Conservation (phyloP, 2,113 vertebrate genomes). For the Coryphaenoides rupestris region DNA sequence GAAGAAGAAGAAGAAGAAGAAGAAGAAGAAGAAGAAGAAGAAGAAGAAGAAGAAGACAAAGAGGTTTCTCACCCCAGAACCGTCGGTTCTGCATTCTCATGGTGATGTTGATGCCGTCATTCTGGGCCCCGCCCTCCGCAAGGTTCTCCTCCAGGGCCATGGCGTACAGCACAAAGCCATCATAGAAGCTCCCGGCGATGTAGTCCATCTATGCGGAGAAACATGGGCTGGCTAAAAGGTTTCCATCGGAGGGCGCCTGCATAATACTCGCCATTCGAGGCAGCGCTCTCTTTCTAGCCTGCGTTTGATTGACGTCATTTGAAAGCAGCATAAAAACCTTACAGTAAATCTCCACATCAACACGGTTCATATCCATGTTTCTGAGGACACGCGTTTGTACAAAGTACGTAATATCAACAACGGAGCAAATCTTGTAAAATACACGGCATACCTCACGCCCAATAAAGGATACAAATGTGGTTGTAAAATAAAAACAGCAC, state of each 20-base stretch:
- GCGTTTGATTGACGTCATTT: too few species aligned
- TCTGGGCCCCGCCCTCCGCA: conserved; percentile 83
- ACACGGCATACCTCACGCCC: not conserved
- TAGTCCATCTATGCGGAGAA: conserved; percentile 83
- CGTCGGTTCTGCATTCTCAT: conserved; percentile 85
- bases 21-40: too few species aligned
- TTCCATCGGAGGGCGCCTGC: not conserved
- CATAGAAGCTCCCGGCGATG: conserved; percentile 95
- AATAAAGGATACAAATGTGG: conserved; percentile 13
- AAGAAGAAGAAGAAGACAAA: too few species aligned
- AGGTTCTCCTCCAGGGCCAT: conserved; percentile 89
- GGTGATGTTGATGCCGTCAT: conserved; percentile 85
- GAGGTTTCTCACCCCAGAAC: conserved; percentile 84
- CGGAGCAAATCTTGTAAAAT: not conserved
- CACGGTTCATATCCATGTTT: not conserved
- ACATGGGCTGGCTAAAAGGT: not conserved
- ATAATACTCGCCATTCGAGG: not conserved
- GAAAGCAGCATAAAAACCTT: not conserved
- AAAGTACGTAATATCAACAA: not conserved
- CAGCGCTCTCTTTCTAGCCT: too few species aligned
- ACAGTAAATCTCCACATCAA: not conserved
- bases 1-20: too few species aligned
- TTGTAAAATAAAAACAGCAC: conserved; percentile 15
- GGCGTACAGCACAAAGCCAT: conserved; percentile 89
- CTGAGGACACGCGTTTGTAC: not conserved